These are phyloP conservation scores for Lepidurus arcticus DNA, from an alignment of 1,140 invertebrate species.

Conservation along the genomic window DNA sequence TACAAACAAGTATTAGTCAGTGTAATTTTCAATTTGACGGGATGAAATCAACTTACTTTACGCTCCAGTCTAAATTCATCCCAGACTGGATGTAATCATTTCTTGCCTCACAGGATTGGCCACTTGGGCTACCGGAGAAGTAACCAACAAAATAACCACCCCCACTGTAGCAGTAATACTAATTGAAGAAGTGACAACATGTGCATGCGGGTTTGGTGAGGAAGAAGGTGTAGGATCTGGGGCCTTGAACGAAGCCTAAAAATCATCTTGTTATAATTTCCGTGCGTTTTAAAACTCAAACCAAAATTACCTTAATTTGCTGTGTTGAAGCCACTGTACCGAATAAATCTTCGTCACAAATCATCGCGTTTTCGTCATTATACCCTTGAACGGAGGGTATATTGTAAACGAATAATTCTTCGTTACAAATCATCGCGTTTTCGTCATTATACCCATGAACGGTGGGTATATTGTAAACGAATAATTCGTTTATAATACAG, in stretches of 20 bases:
- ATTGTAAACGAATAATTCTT: too few species aligned
- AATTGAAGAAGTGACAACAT: conserved; percentile 36
- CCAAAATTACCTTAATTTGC: conserved; percentile 54
- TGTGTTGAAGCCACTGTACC: conserved; percentile 64
- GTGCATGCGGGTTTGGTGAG: conserved; percentile 36
- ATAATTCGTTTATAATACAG: conserved; percentile 82
- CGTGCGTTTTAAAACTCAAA: conserved; percentile 26
- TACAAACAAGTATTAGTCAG: conserved; percentile 47
- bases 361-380: too few species aligned
- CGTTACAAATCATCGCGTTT: too few species aligned
- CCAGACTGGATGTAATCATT: conserved; percentile 68
- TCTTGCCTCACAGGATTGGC: conserved; percentile 56
- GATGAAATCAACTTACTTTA: conserved; percentile 55
- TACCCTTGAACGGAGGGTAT: too few species aligned
- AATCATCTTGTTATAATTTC: background rate
- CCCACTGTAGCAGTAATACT: conserved; percentile 22
- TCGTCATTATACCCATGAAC: too few species aligned
- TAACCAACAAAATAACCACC: conserved; percentile 35
- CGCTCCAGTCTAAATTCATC: conserved; percentile 79
- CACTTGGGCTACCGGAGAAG: conserved; percentile 24
- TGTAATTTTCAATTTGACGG: conserved; percentile 30
- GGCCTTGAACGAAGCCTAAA: conserved; percentile 51
- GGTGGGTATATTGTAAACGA: too few species aligned
- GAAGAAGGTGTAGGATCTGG: conserved; percentile 39
- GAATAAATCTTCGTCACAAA: too few species aligned